Base-by-base conservation (phyloP, 2,888 invertebrate genomes). In the Luperina nickerlii region DNA sequence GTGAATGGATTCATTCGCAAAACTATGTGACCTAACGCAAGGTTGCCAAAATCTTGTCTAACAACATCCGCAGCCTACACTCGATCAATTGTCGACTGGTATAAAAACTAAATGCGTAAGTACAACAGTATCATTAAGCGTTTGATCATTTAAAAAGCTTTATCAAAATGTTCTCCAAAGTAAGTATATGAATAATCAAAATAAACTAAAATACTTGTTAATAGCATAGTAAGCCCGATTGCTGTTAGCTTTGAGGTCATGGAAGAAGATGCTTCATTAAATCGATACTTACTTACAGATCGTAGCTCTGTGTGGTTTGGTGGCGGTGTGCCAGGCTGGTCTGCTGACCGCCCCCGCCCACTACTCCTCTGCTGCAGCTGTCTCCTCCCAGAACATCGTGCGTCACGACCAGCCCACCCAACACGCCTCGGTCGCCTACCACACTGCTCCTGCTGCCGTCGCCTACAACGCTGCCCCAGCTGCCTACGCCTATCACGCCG, bases 281-380 rank as follows among this genome's bases (percentile, higher is more conserved):
- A 57, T 48, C 27, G 8, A 51, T 24, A 38, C 62, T 57, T 51
- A 15, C 20, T 85, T 85, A 8, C 87, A 92, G 92, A 76, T 88
- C n/a, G 77, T 88, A 65, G 76, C 85, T 77, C 84, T 93, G 32
- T 93, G 91, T 81, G 92, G 92, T 67, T 80, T 92, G 42, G 90
- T 92, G 88, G 92, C 92, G 20, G 89, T 89, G 68, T 85, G 90
- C 81, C 92, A 89, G 85, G 93, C 85, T 74, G 93, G 90, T 87
- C 89, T 92, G n/a, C 81, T 94, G 82, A 85, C 93, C 20, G 96
- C 84, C 84, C 79, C 74, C n/a, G 38, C 70, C 38, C 57, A 8
- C 62, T 93, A 93, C 88, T 92, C 93, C 1, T 80, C 91, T 1
- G 93, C 94, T 45, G 89, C 88, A 13, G 93, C 94, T 48, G 93